These are phyloP conservation scores for Dreissena rostriformis DNA, from an alignment of 1,140 invertebrate genomes.

Conservation along the genomic window DNA sequence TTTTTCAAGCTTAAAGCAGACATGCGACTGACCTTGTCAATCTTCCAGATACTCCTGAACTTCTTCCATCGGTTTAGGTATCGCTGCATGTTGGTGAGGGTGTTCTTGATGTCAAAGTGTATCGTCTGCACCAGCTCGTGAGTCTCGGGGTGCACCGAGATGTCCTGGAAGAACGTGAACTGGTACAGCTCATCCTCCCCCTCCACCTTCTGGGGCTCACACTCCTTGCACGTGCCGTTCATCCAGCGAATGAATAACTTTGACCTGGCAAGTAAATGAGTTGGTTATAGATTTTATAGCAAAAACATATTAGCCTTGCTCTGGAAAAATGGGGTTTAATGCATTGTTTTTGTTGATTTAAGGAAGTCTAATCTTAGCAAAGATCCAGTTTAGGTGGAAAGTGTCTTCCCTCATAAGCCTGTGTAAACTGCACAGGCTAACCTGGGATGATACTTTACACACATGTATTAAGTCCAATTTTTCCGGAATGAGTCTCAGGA, in stretches of 20 bases:
- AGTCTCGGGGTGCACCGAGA: slow-evolving; percentile 86
- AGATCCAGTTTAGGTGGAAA: no score
- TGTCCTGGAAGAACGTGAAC: slow-evolving; percentile 90
- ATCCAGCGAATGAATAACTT: slow-evolving; percentile 92
- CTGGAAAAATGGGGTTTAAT: no score
- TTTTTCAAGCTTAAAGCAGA: no score
- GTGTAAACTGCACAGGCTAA: no score
- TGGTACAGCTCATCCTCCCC: slow-evolving; percentile 84
- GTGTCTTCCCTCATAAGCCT: no score
- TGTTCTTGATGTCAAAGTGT: slow-evolving; percentile 85
- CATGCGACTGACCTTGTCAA: slow-evolving; percentile 85
- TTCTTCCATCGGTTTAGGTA: slow-evolving; percentile 89
- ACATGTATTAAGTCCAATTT: no score
- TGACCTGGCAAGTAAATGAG: slow-evolving; percentile 81
- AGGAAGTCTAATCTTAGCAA: no score
- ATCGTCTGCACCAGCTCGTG: slow-evolving; percentile 86
- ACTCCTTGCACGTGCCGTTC: slow-evolving; percentile 89
- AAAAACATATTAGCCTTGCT: no score
- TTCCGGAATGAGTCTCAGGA: no score
- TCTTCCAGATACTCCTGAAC: slow-evolving; percentile 90
- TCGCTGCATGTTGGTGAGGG: slow-evolving; percentile 85
- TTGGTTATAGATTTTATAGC: no score
- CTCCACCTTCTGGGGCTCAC: slow-evolving; percentile 84
- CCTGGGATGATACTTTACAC: no score
- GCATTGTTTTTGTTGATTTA: no score